These are phyloP conservation scores for Pangasianodon hypophthalmus DNA, from an alignment of 2,113 vertebrate species.

Conservation along the genomic window DNA sequence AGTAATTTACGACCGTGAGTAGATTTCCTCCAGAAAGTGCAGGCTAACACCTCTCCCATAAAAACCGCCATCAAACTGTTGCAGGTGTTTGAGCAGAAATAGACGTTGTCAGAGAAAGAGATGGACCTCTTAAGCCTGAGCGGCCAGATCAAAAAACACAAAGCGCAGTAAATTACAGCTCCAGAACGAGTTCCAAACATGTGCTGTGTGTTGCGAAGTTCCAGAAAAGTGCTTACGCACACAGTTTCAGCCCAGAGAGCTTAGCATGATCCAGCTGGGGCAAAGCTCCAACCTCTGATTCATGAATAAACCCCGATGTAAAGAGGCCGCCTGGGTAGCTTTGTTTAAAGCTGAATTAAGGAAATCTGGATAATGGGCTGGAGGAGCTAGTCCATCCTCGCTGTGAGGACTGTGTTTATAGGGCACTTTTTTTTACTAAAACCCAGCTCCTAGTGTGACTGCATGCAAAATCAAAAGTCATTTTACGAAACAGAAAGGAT, in stretches of 20 bases:
- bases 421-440: neutral
- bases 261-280: constrained; percentile 45
- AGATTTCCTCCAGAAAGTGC: constrained; percentile 22
- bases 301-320: constrained; percentile 13
- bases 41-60: constrained; percentile 33
- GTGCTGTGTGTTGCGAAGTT: constrained; percentile 35
- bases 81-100: constrained; percentile 48
- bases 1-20: neutral
- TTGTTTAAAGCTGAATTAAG: neutral
- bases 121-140: constrained; percentile 17
- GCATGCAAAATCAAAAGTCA: neutral
- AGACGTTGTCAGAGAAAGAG: constrained; percentile 26
- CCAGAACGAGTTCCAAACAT: constrained; percentile 43
- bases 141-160: constrained; percentile 11
- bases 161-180: constrained; percentile 34
- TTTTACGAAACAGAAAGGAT: neutral
- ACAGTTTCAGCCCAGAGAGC: constrained; percentile 14
- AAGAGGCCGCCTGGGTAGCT: constrained; percentile 10
- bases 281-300: constrained; percentile 33
- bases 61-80: constrained; percentile 40
- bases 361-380: neutral
- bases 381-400: neutral
- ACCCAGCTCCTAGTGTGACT: neutral
- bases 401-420: neutral
- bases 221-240: constrained; percentile 43